phyloP scores from a whole-genome alignment of 2,888 invertebrate species.

The Chymomyza amoena region DNA sequence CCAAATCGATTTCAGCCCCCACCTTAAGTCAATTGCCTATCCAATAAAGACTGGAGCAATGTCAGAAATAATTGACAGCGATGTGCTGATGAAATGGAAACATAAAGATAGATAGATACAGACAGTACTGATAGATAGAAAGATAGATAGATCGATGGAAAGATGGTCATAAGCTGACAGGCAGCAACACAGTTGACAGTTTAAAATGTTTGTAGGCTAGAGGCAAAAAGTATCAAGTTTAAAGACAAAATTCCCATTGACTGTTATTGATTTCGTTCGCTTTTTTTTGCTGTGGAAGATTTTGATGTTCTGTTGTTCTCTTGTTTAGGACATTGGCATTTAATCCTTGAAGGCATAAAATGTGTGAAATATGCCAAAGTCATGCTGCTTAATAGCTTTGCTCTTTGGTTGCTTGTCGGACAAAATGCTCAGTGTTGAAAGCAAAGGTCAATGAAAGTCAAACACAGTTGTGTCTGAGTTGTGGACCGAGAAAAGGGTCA shows the following conservation, averaged over 20 bases:
- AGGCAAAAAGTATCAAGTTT: background rate
- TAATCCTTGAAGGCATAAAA: background rate
- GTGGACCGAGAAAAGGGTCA: background rate
- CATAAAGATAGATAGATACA: constrained; percentile 38
- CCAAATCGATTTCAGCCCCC: constrained; percentile 43
- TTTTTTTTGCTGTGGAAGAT: background rate
- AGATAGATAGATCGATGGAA: background rate
- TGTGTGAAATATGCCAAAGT: background rate
- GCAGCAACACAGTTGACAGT: background rate
- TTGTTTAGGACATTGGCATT: background rate
- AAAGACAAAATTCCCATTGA: background rate
- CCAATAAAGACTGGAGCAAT: constrained; percentile 46
- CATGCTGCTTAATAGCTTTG: background rate
- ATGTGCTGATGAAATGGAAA: constrained; percentile 55
- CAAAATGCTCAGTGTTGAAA: background rate
- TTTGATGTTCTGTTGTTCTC: background rate
- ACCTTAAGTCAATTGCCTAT: background rate
- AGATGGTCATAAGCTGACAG: background rate
- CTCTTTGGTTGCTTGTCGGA: background rate
- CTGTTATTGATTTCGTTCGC: background rate
- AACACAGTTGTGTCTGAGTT: background rate
- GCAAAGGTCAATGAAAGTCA: background rate
- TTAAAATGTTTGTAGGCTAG: background rate
- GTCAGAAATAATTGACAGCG: constrained; percentile 67
- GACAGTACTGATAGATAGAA: constrained; percentile 18